Conservation (phyloP, 2,113 vertebrate species). For the Thymallus thymallus region DNA sequence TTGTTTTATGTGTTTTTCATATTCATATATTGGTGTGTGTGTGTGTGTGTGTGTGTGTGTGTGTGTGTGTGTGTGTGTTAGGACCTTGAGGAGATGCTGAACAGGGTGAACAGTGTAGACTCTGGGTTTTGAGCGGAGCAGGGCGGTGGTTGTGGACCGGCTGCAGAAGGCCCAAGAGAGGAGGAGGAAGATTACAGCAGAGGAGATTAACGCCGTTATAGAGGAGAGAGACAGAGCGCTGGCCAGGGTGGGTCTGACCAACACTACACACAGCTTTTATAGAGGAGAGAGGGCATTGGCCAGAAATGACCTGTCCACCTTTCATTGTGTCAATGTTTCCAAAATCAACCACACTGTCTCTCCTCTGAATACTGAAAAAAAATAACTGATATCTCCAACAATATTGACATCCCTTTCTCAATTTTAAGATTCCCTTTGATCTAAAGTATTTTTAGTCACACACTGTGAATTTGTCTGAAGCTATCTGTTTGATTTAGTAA, state of each 20-base stretch:
- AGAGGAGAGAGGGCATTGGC: too few relatives aligned
- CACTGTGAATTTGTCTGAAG: constrained; percentile 69
- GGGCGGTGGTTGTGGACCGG: constrained; percentile 83
- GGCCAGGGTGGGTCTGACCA: constrained; percentile 75
- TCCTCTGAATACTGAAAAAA: constrained; percentile 22
- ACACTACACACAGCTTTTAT: background rate
- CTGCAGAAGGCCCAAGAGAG: constrained; percentile 82
- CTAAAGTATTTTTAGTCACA: background rate
- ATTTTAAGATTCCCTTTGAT: too few relatives aligned
- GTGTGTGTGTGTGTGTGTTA: constrained; percentile 46
- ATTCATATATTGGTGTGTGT: background rate
- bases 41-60: background rate
- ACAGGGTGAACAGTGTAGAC: constrained; percentile 84
- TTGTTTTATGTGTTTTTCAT: too few relatives aligned
- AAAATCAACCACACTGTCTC: too few relatives aligned
- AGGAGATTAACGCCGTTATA: constrained; percentile 93
- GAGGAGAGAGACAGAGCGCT: constrained; percentile 86
- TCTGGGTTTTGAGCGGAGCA: constrained; percentile 83
- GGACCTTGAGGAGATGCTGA: constrained; percentile 90
- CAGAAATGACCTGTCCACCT: too few relatives aligned
- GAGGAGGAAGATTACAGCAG: constrained; percentile 85
- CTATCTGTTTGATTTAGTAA: constrained; percentile 65
- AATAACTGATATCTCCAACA: constrained; percentile 50
- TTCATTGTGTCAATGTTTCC: too few relatives aligned
- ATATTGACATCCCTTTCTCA: background rate